These are phyloP conservation scores for Orientallactaga bullata DNA, from an alignment of 2,113 vertebrate species.

Conservation along the genomic window DNA sequence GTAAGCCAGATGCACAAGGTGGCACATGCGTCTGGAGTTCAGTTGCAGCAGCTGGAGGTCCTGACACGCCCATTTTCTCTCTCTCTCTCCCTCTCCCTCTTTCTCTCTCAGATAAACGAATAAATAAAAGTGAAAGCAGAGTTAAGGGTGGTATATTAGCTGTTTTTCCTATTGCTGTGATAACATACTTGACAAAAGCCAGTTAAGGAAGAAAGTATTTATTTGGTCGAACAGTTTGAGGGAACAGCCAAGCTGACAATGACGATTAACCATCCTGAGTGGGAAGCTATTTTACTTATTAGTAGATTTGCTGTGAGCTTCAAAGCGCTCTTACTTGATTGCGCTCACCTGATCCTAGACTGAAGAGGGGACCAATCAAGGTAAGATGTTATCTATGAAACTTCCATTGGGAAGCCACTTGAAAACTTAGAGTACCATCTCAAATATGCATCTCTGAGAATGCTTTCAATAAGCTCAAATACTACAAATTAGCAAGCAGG, in stretches of 20 bases:
- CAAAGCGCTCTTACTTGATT: slow-evolving; percentile 42
- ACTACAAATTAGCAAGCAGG: slow-evolving; percentile 45
- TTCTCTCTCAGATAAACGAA: too few species aligned
- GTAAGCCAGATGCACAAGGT: too few species aligned
- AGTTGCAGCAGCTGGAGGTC: too few species aligned
- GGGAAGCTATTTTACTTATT: slow-evolving; percentile 28
- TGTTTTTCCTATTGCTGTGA: background rate
- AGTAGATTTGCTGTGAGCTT: slow-evolving; percentile 31
- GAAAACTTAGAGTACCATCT: background rate
- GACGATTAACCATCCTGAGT: background rate
- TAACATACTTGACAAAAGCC: background rate
- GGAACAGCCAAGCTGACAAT: too few species aligned
- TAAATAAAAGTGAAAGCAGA: slow-evolving; percentile 39
- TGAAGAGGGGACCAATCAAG: background rate
- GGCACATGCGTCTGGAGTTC: too few species aligned
- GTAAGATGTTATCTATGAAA: background rate
- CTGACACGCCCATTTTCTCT: too few species aligned
- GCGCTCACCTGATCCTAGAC: slow-evolving; percentile 32
- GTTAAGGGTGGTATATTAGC: background rate
- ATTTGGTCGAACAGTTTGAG: too few species aligned
- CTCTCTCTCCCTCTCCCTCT: too few species aligned
- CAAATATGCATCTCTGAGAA: slow-evolving; percentile 32
- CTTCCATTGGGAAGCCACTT: slow-evolving; percentile 19
- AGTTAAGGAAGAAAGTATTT: background rate
- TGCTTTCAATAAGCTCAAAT: background rate